Percentiles rank a stretch among this genome's conserved stretches.
Evolutionary conservation across 2,797 vertebrate genomes (phyloP).

Genomic region (Pampus argenteus): DNA sequence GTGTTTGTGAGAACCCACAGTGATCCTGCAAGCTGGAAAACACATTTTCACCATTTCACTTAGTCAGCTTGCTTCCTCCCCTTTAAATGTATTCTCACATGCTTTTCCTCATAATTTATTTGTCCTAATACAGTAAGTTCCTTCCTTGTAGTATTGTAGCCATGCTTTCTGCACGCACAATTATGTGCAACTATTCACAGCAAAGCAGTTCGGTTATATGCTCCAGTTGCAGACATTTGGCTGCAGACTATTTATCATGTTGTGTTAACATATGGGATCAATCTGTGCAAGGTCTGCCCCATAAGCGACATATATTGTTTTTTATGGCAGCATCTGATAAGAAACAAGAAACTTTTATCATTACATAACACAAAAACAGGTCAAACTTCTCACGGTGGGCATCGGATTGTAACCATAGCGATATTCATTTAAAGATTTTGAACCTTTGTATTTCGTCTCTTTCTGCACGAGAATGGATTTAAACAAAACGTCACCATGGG

Average conservation of each 20-base stretch:
- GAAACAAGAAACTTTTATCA: not conserved
- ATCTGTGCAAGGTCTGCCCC: not conserved
- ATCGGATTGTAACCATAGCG: not conserved
- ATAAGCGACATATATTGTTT: not conserved
- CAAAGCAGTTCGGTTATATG: not conserved
- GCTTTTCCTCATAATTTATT: slow-evolving; percentile 6
- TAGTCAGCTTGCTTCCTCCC: slow-evolving; percentile 10
- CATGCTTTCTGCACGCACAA: not conserved
- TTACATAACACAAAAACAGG: not conserved
- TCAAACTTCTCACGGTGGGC: not conserved
- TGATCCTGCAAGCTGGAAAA: slow-evolving; percentile 8
- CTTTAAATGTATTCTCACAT: not conserved
- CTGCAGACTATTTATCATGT: not conserved
- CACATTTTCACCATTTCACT: slow-evolving; percentile 4
- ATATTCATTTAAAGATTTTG: too few relatives aligned
- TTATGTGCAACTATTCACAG: not conserved
- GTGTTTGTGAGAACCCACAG: slow-evolving; percentile 14
- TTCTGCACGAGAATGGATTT: not conserved
- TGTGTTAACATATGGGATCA: not conserved
- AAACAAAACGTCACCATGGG: not conserved
- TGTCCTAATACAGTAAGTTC: not conserved
- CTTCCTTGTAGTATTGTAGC: slow-evolving; percentile 1
- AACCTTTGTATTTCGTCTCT: not conserved
- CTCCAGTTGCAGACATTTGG: slow-evolving; percentile 1
- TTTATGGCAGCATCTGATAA: not conserved